Evolutionary conservation across 2,797 vertebrate genomes (phyloP).

Genomic region (Melanotaenia trifasciata): DNA sequence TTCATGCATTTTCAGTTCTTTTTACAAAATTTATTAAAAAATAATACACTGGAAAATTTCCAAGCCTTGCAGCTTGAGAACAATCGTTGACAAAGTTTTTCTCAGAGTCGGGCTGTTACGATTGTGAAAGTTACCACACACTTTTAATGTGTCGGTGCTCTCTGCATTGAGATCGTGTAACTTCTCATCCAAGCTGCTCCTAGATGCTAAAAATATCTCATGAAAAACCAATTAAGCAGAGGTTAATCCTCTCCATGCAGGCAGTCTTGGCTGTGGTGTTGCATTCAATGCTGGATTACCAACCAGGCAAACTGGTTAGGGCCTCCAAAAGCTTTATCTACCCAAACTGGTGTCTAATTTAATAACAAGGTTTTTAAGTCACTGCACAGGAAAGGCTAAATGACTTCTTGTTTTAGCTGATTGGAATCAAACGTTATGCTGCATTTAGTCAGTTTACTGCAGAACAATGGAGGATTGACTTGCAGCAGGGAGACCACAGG

Average conservation of each 20-base stretch:
- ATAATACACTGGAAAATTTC: no score
- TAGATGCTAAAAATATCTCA: slow-evolving; percentile 69
- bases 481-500: not conserved
- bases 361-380: no score
- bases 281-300: slow-evolving; percentile 26
- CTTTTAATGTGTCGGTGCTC: slow-evolving; percentile 28
- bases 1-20: not conserved
- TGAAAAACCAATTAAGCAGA: slow-evolving; percentile 82
- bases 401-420: no score
- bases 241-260: slow-evolving; percentile 68
- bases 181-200: slow-evolving; percentile 39
- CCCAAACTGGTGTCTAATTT: not conserved
- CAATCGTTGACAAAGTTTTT: no score
- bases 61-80: not conserved
- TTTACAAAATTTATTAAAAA: not conserved
- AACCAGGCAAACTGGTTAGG: not conserved
- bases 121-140: not conserved
- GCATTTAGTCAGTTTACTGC: no score
- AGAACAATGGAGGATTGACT: no score
- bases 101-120: not conserved
- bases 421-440: no score
- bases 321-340: not conserved
- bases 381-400: no score
- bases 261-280: slow-evolving; percentile 10
- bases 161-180: slow-evolving; percentile 42